Evolutionary conservation across 2,113 vertebrate genomes (phyloP).

Genomic region (Semicossyphus pulcher): DNA sequence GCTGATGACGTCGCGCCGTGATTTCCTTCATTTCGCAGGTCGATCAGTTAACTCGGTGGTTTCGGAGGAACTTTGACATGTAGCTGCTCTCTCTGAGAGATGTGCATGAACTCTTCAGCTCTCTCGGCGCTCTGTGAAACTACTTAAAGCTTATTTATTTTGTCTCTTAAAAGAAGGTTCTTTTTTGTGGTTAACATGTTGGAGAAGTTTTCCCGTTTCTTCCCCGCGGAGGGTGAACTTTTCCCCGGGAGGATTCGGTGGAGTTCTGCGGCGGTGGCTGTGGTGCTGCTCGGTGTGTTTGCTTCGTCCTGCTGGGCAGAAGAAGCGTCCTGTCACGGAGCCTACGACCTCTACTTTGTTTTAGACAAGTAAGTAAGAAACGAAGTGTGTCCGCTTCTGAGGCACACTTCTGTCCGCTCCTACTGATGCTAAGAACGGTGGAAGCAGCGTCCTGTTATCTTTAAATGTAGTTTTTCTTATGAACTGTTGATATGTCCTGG

Average conservation of each 20-base stretch:
- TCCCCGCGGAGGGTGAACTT: conserved; percentile 17
- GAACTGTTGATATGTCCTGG: not conserved
- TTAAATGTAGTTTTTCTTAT: not conserved
- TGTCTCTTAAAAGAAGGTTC: not conserved
- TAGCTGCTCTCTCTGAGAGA: conserved; percentile 15
- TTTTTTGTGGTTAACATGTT: conserved; percentile 22
- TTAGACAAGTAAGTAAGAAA: conserved; percentile 88
- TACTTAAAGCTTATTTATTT: not conserved
- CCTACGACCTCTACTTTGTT: conserved; percentile 94
- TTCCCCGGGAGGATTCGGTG: conserved; percentile 17
- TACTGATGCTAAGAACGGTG: not conserved
- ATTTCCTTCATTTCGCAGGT: conserved; percentile 64
- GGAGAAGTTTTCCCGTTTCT: not conserved
- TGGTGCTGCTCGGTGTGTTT: conserved; percentile 41
- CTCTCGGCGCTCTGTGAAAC: not conserved
- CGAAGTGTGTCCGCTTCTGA: not conserved
- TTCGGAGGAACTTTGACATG: conserved; percentile 47
- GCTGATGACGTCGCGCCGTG: conserved; percentile 46
- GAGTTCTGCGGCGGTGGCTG: conserved; percentile 22
- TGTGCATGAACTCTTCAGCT: not conserved
- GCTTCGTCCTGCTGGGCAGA: conserved; percentile 71
- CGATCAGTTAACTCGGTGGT: conserved; percentile 8
- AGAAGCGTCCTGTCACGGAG: conserved; percentile 86
- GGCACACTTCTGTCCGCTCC: no score
- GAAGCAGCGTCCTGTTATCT: no score